Conservation (phyloP, 2,113 vertebrate species). For the Mandrillus leucophaeus region DNA sequence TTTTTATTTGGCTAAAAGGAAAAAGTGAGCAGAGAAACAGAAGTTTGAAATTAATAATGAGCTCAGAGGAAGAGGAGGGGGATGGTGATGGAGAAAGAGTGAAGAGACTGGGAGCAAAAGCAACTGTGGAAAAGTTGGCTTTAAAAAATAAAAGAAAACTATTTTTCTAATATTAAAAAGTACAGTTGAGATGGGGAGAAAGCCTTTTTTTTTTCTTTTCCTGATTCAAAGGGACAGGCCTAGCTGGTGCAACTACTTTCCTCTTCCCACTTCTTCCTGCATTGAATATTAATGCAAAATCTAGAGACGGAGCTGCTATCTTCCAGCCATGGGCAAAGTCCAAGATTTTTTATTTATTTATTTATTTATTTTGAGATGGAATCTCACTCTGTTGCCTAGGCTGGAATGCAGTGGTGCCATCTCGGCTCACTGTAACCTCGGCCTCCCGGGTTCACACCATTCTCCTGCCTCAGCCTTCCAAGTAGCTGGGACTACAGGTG, state of each 20-base stretch:
- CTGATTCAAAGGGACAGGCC: background rate
- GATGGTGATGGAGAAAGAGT: background rate
- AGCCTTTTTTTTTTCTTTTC: background rate
- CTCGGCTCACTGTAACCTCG: no score
- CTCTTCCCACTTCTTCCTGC: accelerated
- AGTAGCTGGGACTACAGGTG: no score
- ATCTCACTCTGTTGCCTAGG: no score
- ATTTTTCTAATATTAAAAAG: background rate
- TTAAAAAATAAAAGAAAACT: background rate
- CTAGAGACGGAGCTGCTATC: background rate
- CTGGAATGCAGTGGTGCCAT: no score
- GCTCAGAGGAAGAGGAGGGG: background rate
- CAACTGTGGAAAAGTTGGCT: background rate
- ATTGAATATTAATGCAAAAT: background rate
- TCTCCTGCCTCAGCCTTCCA: no score
- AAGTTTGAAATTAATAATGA: background rate
- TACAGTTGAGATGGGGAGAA: background rate
- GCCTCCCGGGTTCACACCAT: no score
- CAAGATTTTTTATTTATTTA: no score
- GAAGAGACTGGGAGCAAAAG: background rate
- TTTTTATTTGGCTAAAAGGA: background rate
- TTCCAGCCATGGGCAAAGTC: background rate
- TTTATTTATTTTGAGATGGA: no score
- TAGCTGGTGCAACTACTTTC: accelerated
- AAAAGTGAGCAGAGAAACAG: background rate